Conservation (phyloP, 2,888 invertebrate genomes). For the Dromius quadrimaculatus region DNA sequence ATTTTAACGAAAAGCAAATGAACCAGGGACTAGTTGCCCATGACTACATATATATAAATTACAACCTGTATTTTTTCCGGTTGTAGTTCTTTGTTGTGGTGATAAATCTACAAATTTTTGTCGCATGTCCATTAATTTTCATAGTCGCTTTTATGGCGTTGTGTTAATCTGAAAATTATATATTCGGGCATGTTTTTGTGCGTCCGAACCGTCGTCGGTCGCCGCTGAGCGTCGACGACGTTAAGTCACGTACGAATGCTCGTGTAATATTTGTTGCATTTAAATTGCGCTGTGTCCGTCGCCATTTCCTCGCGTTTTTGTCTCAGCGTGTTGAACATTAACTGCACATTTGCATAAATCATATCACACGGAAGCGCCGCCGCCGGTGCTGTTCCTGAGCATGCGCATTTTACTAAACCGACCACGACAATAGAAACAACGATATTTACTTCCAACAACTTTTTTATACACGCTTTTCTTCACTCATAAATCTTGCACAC, state of each 20-base stretch:
- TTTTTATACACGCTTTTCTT: slow-evolving; percentile 6
- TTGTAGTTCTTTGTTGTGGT: slow-evolving; percentile 11
- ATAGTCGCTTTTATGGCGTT: slow-evolving; percentile 21
- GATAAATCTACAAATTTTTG: slow-evolving; percentile 29
- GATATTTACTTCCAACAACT: slow-evolving; percentile 1
- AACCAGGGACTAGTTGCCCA: too few relatives aligned
- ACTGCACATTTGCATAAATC: slow-evolving; percentile 57
- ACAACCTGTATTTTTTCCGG: too few relatives aligned
- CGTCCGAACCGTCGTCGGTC: background rate
- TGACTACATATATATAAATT: too few relatives aligned
- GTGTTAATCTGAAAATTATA: slow-evolving; percentile 40
- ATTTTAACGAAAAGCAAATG: too few relatives aligned
- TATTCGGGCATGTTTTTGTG: slow-evolving; percentile 34
- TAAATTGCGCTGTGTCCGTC: slow-evolving; percentile 36
- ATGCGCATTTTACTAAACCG: too few relatives aligned
- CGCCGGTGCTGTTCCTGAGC: background rate
- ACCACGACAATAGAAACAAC: background rate
- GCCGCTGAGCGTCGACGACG: background rate
- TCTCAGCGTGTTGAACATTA: slow-evolving; percentile 53
- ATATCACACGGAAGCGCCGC: slow-evolving; percentile 40
- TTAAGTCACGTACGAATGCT: slow-evolving; percentile 29
- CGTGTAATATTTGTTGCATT: slow-evolving; percentile 31
- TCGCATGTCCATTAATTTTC: slow-evolving; percentile 34
- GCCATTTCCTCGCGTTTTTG: slow-evolving; percentile 55
- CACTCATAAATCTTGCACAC: background rate